A percentile compares a stretch with the other conserved stretches of the same genome.
phyloP scores from a whole-genome alignment of 2,888 invertebrate genomes.

The Poecilobothrus nobilitatus region DNA sequence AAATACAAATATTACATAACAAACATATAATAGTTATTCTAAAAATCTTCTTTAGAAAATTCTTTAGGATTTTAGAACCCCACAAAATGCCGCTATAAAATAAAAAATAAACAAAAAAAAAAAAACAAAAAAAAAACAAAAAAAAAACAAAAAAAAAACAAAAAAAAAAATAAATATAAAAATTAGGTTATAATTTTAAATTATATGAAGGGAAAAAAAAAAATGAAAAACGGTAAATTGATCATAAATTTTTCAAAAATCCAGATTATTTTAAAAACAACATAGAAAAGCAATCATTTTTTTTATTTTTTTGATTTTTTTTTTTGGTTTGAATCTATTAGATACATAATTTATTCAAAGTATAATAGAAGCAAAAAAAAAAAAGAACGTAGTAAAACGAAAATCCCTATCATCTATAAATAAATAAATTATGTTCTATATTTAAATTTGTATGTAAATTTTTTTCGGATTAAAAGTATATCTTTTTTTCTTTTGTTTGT shows the following conservation, averaged over 20 bases:
- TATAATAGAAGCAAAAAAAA: no score
- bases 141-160: no score
- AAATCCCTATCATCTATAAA: neutral
- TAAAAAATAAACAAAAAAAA: no score
- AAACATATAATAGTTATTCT: neutral
- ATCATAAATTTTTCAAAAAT: neutral
- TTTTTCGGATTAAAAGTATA: neutral
- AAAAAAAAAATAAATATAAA: neutral
- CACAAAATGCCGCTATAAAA: neutral
- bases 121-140: no score
- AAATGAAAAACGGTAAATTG: neutral
- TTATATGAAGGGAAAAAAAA: neutral
- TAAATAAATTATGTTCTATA: neutral
- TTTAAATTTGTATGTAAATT: neutral
- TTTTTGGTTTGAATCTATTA: no score
- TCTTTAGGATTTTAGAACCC: neutral
- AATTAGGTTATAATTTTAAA: neutral
- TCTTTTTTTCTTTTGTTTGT: neutral
- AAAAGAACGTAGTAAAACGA: no score
- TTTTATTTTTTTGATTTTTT: no score
- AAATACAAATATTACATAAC: no score
- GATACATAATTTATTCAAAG: no score
- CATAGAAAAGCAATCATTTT: no score
- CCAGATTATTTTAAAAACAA: no score
- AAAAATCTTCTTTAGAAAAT: neutral